phyloP scores from a whole-genome alignment of 2,797 vertebrate genomes.

The Parauchenoglanis ngamensis region DNA sequence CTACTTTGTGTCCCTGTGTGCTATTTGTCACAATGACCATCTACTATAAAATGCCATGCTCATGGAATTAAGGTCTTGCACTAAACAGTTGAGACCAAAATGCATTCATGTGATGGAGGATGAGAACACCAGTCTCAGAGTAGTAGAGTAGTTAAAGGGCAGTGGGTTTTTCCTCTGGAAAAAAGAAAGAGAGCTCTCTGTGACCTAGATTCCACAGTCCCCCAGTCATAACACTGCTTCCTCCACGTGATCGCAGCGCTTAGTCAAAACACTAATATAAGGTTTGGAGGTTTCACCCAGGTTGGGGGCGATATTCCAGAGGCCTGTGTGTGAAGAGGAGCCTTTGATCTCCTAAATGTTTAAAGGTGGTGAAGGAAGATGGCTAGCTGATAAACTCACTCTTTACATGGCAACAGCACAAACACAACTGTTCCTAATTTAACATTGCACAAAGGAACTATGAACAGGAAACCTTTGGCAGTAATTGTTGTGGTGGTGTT shows the following conservation, averaged over 20 bases:
- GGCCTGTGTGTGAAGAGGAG: slow-evolving; percentile 1
- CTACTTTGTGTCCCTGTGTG: neutral
- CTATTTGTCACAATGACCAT: neutral
- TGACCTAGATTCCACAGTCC: slow-evolving; percentile 65
- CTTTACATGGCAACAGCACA: slow-evolving; percentile 43
- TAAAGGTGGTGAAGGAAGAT: slow-evolving; percentile 52
- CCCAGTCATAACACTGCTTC: slow-evolving; percentile 55
- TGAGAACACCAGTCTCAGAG: slow-evolving; percentile 22
- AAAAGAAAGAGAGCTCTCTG: slow-evolving; percentile 37
- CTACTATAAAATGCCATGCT: neutral
- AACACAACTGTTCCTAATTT: slow-evolving; percentile 43
- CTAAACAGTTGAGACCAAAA: neutral
- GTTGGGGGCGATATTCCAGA: slow-evolving; percentile 28
- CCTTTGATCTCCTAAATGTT: slow-evolving; percentile 51
- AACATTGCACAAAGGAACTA: neutral
- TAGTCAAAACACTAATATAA: slow-evolving; percentile 63
- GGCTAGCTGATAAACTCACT: slow-evolving; percentile 48
- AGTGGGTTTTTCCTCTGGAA: slow-evolving; percentile 33
- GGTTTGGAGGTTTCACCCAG: slow-evolving; percentile 33
- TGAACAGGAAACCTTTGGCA: slow-evolving; percentile 14
- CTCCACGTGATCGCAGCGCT: slow-evolving; percentile 55
- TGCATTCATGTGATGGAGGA: neutral
- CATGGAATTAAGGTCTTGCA: neutral
- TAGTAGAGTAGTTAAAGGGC: slow-evolving; percentile 33
- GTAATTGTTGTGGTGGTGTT: slow-evolving; percentile 13